Evolutionary conservation across 2,797 vertebrate genomes (phyloP), one percentile per base, ranked within the genome.

Genomic region (Cyprinella venusta): DNA sequence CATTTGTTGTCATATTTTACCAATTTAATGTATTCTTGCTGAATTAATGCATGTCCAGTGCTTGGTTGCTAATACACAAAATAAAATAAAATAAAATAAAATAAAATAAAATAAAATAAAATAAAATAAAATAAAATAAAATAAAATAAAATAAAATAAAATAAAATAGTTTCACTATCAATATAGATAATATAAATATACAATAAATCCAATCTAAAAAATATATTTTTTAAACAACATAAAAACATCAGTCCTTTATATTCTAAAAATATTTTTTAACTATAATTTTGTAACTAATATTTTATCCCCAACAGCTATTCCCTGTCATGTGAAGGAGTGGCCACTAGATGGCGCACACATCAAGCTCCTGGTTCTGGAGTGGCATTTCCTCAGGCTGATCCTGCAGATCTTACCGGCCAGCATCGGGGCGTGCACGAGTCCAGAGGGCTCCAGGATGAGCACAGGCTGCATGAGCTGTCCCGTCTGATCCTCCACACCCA

Each of bases 391-490:
- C 18, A 13, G 2, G 7, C 54, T 52, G 6, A 52, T 52, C 50
- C 45, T 33, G 52, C 50, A 59, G 40, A 21, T 4, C 95, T 94
- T 88, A 98, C 97, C 96, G 0, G 96, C 91, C 90, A 98, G 93
- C 61, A 98, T 90, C 0, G 95, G 95, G 4, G 95, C 2, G 67
- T 95, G 97, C 21, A 95, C 90, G 56, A 96, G 94, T 63, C 92
- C 91, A 0, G 97, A 96, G 19, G 96, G 95, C 84, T 99, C 97
- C 85, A 99, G 93, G 90, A 99, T 97, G 90, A 99, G 95, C 84
- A 99, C 90, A 0, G 96, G 97, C 89, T 96, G 96, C 19, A 98
- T 95, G 93, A 30, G 94, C 91, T 56, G 95, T 2, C 92, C 91
- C 1, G 94, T 92, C 48, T 95, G 90, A 81, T 98, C 96, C 85